Evolutionary conservation across 2,797 vertebrate species (phyloP).

Genomic region (Fringilla coelebs): DNA sequence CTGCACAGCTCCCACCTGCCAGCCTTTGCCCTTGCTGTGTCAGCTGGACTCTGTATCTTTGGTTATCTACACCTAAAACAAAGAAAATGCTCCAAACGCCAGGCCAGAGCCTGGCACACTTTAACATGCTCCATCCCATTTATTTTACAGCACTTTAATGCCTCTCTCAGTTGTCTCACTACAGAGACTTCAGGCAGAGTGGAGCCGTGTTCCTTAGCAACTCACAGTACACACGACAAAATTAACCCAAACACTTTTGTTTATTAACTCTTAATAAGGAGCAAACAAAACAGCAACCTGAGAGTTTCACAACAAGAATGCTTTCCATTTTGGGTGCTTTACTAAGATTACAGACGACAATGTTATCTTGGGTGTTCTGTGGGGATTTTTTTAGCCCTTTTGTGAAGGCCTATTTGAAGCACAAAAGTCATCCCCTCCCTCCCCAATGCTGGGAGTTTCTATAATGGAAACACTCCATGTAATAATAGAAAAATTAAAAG

Average conservation of each 20-base stretch:
- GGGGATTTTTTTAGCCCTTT: slow-evolving; percentile 26
- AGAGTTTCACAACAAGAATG: slow-evolving; percentile 33
- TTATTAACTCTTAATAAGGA: slow-evolving; percentile 62
- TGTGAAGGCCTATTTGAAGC: slow-evolving; percentile 29
- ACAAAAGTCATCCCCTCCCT: not conserved
- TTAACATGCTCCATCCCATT: not conserved
- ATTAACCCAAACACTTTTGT: slow-evolving; percentile 67
- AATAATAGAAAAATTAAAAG: slow-evolving; percentile 35
- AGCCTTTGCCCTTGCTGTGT: not conserved
- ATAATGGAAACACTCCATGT: not conserved
- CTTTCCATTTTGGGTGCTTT: not conserved
- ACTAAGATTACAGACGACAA: slow-evolving; percentile 32
- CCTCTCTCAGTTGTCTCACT: slow-evolving; percentile 45
- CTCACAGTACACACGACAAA: slow-evolving; percentile 62
- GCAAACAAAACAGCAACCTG: slow-evolving; percentile 51
- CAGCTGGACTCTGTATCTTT: not conserved
- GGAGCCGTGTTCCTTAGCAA: slow-evolving; percentile 72
- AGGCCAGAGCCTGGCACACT: not conserved
- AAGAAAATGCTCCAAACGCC: not conserved
- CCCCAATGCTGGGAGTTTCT: not conserved
- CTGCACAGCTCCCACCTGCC: not conserved
- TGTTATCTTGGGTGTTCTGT: slow-evolving; percentile 45
- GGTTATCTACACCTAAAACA: not conserved
- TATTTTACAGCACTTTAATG: slow-evolving; percentile 43
- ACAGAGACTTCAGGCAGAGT: slow-evolving; percentile 45